phyloP scores from a whole-genome alignment of 2,888 invertebrate genomes.

The Spodoptera exigua region DNA sequence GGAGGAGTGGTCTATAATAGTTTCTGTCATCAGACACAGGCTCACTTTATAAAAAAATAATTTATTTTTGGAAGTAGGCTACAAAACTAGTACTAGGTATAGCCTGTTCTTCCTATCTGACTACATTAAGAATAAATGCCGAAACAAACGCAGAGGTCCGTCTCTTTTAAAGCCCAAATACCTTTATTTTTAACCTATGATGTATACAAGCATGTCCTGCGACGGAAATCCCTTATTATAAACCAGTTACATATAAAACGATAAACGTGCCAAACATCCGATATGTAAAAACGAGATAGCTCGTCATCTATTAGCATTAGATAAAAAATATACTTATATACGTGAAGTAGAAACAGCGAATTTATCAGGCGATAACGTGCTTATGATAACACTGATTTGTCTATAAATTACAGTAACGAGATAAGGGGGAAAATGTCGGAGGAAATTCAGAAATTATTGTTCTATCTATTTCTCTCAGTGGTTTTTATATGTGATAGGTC shows the following conservation, averaged over 20 bases:
- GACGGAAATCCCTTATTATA: background rate
- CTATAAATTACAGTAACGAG: slow-evolving; percentile 36
- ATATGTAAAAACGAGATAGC: slow-evolving; percentile 14
- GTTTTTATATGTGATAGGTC: too few relatives aligned
- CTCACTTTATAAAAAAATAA: too few relatives aligned
- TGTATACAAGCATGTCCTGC: too few relatives aligned
- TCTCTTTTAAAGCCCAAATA: too few relatives aligned
- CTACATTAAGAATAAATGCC: too few relatives aligned
- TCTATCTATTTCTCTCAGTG: slow-evolving; percentile 1
- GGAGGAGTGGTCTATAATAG: too few relatives aligned
- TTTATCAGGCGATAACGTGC: slow-evolving; percentile 40
- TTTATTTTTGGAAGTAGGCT: too few relatives aligned
- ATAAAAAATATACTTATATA: slow-evolving; percentile 42
- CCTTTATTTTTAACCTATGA: too few relatives aligned
- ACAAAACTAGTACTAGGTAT: too few relatives aligned
- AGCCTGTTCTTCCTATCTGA: too few relatives aligned
- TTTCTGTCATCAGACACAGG: too few relatives aligned
- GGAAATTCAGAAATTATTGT: slow-evolving; percentile 19
- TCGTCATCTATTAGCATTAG: slow-evolving; percentile 24
- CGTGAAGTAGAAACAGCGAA: slow-evolving; percentile 36
- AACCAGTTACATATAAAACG: background rate
- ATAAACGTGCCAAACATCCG: background rate
- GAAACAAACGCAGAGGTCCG: too few relatives aligned
- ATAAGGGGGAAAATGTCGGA: slow-evolving; percentile 29
- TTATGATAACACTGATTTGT: slow-evolving; percentile 50